phyloP scores from a whole-genome alignment of 2,113 vertebrate genomes.

The Labeo catla region DNA sequence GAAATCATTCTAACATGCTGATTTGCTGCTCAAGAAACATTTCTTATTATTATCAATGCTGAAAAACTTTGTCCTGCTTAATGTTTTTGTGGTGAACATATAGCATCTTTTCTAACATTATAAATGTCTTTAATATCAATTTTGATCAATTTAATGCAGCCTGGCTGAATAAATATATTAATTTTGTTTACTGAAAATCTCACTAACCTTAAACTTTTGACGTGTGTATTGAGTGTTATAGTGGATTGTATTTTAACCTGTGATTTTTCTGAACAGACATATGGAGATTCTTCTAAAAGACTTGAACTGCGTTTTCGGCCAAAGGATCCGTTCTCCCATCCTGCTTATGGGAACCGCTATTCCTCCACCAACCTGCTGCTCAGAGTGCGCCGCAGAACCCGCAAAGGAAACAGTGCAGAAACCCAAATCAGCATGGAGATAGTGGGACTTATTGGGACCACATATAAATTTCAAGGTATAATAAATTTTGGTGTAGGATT shows the following conservation, averaged over 20 bases:
- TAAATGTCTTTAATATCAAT: not conserved
- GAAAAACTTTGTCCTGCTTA: not conserved
- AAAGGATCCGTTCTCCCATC: constrained; percentile 92
- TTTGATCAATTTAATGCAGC: not conserved
- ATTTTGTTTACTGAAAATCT: not conserved
- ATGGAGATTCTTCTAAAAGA: constrained; percentile 82
- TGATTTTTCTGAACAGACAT: constrained; percentile 76
- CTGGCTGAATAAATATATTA: not conserved
- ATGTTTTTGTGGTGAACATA: not conserved
- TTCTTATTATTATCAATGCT: not conserved
- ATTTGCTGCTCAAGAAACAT: not conserved
- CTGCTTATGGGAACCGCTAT: constrained; percentile 89
- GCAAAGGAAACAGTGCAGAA: constrained; percentile 70
- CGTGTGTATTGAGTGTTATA: not conserved
- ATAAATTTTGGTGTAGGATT: not conserved
- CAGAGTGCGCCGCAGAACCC: constrained; percentile 73
- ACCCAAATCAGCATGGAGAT: constrained; percentile 81
- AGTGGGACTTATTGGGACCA: constrained; percentile 84
- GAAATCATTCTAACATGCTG: not conserved
- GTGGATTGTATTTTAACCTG: not conserved
- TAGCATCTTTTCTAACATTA: not conserved
- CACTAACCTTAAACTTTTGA: not conserved
- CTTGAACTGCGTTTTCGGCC: constrained; percentile 93
- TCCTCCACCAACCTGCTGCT: constrained; percentile 90
- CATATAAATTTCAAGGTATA: constrained; percentile 95